Conservation (phyloP, 2,113 vertebrate genomes). For the Bucco capensis region DNA sequence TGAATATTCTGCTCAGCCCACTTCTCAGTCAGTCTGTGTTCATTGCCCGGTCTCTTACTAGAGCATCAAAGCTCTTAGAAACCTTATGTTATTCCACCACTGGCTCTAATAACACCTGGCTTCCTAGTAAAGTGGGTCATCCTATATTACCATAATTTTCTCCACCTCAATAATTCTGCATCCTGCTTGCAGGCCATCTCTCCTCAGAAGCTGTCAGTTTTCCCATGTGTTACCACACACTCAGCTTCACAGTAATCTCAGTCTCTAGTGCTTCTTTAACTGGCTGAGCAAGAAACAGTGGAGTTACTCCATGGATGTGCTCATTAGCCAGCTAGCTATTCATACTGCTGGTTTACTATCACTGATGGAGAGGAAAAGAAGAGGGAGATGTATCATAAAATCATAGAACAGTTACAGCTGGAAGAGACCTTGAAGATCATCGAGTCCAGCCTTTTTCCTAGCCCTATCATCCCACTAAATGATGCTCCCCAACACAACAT, state of each 20-base stretch:
- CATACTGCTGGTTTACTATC: not conserved
- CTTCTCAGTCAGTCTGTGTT: not conserved
- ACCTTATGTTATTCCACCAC: not conserved
- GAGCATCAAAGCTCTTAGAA: not conserved
- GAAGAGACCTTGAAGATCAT: too few species aligned
- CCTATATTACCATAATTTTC: not conserved
- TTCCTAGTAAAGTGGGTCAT: not conserved
- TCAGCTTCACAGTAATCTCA: not conserved
- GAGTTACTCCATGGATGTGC: not conserved
- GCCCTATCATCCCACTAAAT: too few species aligned
- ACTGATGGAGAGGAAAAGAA: not conserved
- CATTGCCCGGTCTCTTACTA: not conserved
- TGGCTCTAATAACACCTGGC: not conserved
- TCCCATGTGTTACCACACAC: rapidly evolving
- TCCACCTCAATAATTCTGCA: not conserved
- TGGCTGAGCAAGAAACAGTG: not conserved
- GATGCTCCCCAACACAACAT: too few species aligned
- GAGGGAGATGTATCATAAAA: too few species aligned
- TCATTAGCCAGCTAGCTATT: not conserved
- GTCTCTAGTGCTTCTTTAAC: not conserved
- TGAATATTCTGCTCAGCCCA: not conserved
- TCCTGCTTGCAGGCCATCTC: not conserved
- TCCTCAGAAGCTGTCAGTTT: not conserved
- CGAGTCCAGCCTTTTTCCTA: too few species aligned
- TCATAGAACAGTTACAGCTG: too few species aligned